These are phyloP conservation scores for Thamnophis elegans DNA, from an alignment of 2,797 vertebrate species.

Conservation along the genomic window DNA sequence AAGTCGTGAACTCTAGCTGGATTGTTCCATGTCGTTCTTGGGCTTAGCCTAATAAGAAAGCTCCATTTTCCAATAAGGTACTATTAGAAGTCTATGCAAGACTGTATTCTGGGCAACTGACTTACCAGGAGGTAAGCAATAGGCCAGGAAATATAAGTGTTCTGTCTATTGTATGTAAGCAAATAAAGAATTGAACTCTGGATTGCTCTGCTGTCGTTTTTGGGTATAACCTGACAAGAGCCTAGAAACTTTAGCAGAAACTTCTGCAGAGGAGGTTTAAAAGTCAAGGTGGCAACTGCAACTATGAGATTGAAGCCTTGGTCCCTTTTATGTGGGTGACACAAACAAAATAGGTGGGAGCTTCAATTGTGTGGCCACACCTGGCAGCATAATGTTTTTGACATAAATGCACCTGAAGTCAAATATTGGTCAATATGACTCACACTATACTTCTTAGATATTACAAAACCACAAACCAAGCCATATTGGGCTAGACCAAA, in stretches of 20 bases:
- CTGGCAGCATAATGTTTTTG: neutral
- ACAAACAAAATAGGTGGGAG: neutral
- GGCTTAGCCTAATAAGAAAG: slow-evolving; percentile 14
- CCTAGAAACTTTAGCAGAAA: neutral
- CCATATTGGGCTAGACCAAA: neutral
- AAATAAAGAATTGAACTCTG: neutral
- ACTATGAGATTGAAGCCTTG: neutral
- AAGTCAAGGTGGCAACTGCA: neutral
- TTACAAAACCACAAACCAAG: neutral
- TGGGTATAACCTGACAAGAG: neutral
- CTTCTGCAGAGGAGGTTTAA: neutral
- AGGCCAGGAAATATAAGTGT: slow-evolving; percentile 94
- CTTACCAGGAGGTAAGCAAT: slow-evolving; percentile 88
- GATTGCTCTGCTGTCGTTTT: neutral
- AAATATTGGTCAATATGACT: neutral
- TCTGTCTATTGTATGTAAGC: neutral
- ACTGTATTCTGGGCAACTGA: slow-evolving; percentile 98
- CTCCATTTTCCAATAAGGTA: slow-evolving; percentile 47
- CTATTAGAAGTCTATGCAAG: slow-evolving; percentile 80
- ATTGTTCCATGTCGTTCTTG: neutral
- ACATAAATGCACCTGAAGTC: neutral
- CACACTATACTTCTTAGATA: neutral
- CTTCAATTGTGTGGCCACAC: neutral
- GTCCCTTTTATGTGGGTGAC: neutral
- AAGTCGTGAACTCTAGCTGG: neutral